These are phyloP conservation scores for Sthenelais limicola DNA, from an alignment of 2,888 invertebrate species.

Conservation along the genomic window DNA sequence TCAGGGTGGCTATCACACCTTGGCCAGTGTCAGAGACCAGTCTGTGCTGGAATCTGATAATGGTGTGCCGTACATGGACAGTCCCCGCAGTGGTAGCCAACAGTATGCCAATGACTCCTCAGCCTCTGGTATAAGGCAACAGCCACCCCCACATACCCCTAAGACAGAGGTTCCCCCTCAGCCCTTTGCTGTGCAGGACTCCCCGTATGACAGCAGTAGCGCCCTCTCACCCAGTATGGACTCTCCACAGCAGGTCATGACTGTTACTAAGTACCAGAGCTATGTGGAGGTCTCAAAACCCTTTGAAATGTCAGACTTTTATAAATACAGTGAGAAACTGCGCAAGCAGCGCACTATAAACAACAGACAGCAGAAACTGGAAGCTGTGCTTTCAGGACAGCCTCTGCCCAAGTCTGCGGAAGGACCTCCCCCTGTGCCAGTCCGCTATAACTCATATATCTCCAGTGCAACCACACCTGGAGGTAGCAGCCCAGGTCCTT, in stretches of 20 bases:
- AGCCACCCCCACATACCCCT: constrained; percentile 43
- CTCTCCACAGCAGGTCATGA: constrained; percentile 39
- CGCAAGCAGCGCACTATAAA: constrained; percentile 76
- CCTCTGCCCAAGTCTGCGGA: neutral
- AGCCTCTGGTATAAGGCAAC: constrained; percentile 17
- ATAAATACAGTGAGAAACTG: constrained; percentile 96
- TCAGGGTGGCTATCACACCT: constrained; percentile 16
- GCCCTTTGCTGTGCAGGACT: constrained; percentile 17
- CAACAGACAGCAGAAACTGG: constrained; percentile 33
- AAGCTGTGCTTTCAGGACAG: constrained; percentile 35
- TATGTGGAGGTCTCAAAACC: constrained; percentile 89
- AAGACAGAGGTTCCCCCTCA: constrained; percentile 43
- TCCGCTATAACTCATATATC: constrained; percentile 22
- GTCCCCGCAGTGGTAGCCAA: neutral
- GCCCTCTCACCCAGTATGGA: constrained; percentile 1
- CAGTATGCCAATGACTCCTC: no score
- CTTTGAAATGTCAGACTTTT: constrained; percentile 98
- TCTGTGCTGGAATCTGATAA: constrained; percentile 27
- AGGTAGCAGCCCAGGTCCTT: constrained; percentile 28
- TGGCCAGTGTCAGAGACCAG: constrained; percentile 16
- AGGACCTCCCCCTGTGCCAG: constrained; percentile 11
- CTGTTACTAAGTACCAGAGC: constrained; percentile 75
- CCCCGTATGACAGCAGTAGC: constrained; percentile 6
- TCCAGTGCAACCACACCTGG: neutral
- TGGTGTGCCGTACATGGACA: constrained; percentile 32